These are phyloP conservation scores for Dorcus parallelipipedus DNA, from an alignment of 2,888 invertebrate species.

Conservation along the genomic window DNA sequence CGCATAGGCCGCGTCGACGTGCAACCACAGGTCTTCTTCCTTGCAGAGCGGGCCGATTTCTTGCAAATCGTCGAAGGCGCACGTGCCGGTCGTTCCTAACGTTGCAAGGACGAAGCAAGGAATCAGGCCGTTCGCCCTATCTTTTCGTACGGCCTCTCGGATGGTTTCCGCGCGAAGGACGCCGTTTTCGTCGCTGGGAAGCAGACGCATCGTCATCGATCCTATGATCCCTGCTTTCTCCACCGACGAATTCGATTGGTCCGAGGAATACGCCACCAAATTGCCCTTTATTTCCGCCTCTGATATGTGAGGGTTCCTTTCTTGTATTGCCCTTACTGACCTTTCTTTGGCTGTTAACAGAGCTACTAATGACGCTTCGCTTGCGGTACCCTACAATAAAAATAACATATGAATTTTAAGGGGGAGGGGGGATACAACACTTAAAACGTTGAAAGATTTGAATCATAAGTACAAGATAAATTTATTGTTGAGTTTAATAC, in stretches of 20 bases:
- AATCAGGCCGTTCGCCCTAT: conserved; percentile 72
- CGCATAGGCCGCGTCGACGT: conserved; percentile 96
- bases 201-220: conserved; percentile 70
- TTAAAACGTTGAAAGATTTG: no score
- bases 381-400: conserved; percentile 72
- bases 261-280: conserved; percentile 79
- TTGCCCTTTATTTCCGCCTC: conserved; percentile 64
- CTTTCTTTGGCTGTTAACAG: conserved; percentile 75
- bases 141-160: conserved; percentile 68
- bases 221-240: conserved; percentile 82
- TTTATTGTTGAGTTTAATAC: no score
- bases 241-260: conserved; percentile 86
- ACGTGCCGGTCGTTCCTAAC: conserved; percentile 70
- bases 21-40: conserved; percentile 78
- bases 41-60: conserved; percentile 82
- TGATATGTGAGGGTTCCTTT: conserved; percentile 58
- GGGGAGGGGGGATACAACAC: no score
- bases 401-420: no score
- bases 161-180: conserved; percentile 66
- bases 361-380: conserved; percentile 83
- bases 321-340: conserved; percentile 57
- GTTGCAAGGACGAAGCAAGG: conserved; percentile 82
- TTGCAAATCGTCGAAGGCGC: conserved; percentile 83
- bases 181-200: conserved; percentile 67
- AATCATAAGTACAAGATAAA: no score